These are phyloP conservation scores for Astur gentilis DNA, from an alignment of 2,113 vertebrate genomes.

Conservation along the genomic window DNA sequence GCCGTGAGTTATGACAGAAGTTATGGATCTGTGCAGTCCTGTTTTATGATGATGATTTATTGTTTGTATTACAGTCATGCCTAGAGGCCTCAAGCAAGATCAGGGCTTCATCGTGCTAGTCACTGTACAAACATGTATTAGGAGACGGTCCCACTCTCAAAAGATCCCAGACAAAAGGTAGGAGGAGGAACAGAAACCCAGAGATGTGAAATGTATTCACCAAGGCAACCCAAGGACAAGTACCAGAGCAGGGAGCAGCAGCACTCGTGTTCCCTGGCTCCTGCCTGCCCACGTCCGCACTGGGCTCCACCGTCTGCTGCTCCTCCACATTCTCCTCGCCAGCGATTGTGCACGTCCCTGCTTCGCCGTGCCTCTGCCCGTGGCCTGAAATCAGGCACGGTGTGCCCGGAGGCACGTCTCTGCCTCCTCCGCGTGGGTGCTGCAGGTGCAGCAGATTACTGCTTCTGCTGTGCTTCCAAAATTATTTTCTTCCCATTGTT, in stretches of 20 bases:
- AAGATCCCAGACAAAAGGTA: constrained; percentile 5
- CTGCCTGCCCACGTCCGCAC: neutral
- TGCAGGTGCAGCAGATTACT: neutral
- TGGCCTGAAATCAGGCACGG: neutral
- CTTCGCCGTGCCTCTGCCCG: accelerated
- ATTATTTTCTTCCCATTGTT: neutral
- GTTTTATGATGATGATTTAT: constrained; percentile 52
- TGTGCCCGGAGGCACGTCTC: neutral
- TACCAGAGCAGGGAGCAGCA: neutral
- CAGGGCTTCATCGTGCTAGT: neutral
- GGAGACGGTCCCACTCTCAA: neutral
- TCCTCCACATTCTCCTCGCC: neutral
- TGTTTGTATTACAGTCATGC: constrained; percentile 18
- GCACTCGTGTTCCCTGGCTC: accelerated
- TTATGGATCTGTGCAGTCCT: neutral
- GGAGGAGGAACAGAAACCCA: neutral
- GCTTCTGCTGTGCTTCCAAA: neutral
- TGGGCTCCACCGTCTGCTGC: accelerated
- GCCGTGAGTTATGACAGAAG: neutral
- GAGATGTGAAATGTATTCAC: neutral
- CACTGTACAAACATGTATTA: constrained; percentile 8
- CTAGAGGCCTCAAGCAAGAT: constrained; percentile 29
- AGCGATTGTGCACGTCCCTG: neutral
- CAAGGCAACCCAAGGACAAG: neutral
- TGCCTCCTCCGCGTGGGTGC: accelerated